Base-by-base conservation (phyloP, 2,888 invertebrate genomes). In the Sceliomorpha sp. region DNA sequence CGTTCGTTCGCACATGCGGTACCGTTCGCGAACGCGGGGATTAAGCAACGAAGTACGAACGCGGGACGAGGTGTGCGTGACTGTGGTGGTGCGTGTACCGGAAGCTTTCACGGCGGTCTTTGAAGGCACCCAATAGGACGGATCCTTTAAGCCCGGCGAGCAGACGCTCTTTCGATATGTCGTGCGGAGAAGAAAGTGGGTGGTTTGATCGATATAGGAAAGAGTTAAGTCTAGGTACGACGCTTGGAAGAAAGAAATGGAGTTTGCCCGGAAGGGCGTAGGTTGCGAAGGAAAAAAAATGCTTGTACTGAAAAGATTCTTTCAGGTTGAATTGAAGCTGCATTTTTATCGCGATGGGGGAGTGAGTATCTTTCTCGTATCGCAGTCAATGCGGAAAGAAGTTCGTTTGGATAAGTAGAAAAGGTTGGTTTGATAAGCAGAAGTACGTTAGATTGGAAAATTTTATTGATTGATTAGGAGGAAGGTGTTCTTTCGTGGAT, bases 181-280 rank as follows among this genome's bases (percentile, higher is more conserved):
- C 10, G 20, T 12, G 20, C 6, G 8, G 15, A 39, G 32, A 40
- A 58, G 39, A 45, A 58, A 47, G 14, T 48, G 53, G 53, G 9
- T 26, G 48, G 48, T 24, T 37, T 67, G 67, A 68, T 68, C 68
- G 56, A 62, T n/a, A n/a, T 62, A 45, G 60, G 26, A 29, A 27
- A 36, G 34, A 27, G 29, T 15, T 40, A 34, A 13, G 29, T 15
- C 47, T 29, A 29, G 40, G 36, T 37, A 37, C 36, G 45, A 42
- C 20, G 36, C 27, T 8, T 8, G 27, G 9, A 5, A 29, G 27
- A n/a, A 29, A 29, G 27, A 29, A 29, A 29, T 8, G 27, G 8
- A n/a, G 27, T 8, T 29, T n/a, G 27, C 27, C 27, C 27, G 27
- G 27, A 29, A 29, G 27, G 27, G 27, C 27, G 27, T 29, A 2